Evolutionary conservation across 2,888 invertebrate genomes (phyloP), one percentile per base, ranked within the genome.

Genomic region (Malthinus flaveolus): DNA sequence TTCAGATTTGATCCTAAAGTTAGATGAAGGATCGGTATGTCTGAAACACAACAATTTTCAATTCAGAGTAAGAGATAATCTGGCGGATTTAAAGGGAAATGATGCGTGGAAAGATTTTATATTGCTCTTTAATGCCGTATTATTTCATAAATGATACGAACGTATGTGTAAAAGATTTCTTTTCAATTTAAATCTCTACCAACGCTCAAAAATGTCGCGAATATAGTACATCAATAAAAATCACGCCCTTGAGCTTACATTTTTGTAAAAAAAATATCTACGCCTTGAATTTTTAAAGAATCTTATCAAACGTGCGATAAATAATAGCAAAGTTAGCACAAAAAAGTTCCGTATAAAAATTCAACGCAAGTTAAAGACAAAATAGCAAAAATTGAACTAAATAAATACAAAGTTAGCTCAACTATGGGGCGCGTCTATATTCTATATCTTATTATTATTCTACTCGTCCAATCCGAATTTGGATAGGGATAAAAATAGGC

Each of bases 1-100:
- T 90, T 89, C 74, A 91, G 82, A 78, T 86, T 89, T 59, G 87
- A 85, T 62, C 91, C 91, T 65, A 91, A 80, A 66, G 85, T 84
- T 70, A 91, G 81, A 65, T 83, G 84, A 64, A 89, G 79, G 68
- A 85, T 86, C 64, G 91, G 90, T 62, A 87, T 81, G 82, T 88
- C 90, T 89, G 79, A 61, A 77, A 74, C 64, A 55, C 56, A 68
- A 63, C 67, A 67, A 68, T 65, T 70, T 72, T 73, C 72, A 73
- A 73, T 72, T 68, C 71, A 66, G 68, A 68, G 63, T 56, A 62
- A 61, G 56, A 64, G 64, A 68, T 66, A 64, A 65, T 67, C 66
- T 64, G 49, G 55, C 64, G 68, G 61, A 63, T 65, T 59, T 65
- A 66, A 66, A 66, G 58, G 23, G 62, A 61, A 66, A 67, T 65